Evolutionary conservation across 2,113 vertebrate species (phyloP).

Genomic region (Ginglymostoma cirratum): DNA sequence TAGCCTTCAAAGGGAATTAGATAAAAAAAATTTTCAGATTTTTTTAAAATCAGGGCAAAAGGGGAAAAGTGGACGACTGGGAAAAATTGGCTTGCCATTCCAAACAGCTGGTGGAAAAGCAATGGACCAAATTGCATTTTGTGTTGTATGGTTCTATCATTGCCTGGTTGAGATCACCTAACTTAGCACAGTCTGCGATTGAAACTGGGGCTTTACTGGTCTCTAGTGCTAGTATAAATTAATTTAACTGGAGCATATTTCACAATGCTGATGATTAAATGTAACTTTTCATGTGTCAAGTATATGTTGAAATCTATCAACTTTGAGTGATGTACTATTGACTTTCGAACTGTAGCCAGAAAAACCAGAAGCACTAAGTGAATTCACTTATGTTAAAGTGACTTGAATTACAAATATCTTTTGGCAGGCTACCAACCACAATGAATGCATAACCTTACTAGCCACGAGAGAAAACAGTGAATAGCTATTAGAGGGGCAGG

Average conservation of each 20-base stretch:
- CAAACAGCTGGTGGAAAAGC: not conserved
- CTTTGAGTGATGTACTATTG: not conserved
- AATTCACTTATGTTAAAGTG: constrained; percentile 18
- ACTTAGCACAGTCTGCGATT: not conserved
- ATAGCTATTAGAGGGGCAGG: not conserved
- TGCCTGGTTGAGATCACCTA: not conserved
- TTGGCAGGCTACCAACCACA: not conserved
- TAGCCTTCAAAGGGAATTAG: not conserved
- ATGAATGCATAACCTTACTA: constrained; percentile 15
- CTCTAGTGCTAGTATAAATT: not conserved
- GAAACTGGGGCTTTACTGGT: not conserved
- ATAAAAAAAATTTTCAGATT: not conserved
- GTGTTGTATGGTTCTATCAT: not conserved
- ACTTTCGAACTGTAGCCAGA: not conserved
- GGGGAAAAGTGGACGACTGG: not conserved
- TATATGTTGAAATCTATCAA: not conserved
- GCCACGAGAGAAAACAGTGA: constrained; percentile 16
- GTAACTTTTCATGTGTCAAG: not conserved
- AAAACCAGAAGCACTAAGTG: not conserved
- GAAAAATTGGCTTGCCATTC: not conserved
- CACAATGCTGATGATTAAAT: constrained; percentile 6
- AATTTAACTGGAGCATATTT: not conserved
- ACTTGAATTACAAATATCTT: constrained; percentile 9
- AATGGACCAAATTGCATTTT: not conserved
- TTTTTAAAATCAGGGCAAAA: not conserved